A percentile compares a stretch with the other conserved stretches of the same genome.
Conservation (phyloP, 2,113 vertebrate genomes). For the Protobothrops mucrosquamatus region DNA sequence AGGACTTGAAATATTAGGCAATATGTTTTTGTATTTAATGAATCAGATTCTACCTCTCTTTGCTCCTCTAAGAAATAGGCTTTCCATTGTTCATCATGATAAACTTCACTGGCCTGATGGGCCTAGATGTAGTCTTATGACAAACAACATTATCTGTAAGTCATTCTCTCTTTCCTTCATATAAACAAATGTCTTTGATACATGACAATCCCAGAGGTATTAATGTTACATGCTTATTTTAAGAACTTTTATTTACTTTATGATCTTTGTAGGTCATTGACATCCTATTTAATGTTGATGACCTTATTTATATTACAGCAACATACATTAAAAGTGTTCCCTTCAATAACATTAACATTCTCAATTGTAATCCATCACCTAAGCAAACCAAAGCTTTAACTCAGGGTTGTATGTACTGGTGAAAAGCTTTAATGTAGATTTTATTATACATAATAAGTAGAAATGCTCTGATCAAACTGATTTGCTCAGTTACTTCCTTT, state of each 20-base stretch:
- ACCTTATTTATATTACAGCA: conserved; percentile 81
- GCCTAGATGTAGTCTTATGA: conserved; percentile 63
- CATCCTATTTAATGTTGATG: conserved; percentile 83
- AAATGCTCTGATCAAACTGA: conserved; percentile 77
- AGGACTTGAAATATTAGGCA: background rate
- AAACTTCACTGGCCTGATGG: conserved; percentile 54
- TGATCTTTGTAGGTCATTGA: conserved; percentile 84
- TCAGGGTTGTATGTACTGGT: conserved; percentile 69
- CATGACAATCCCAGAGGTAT: conserved; percentile 67
- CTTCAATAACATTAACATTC: conserved; percentile 85
- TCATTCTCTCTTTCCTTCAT: conserved; percentile 72
- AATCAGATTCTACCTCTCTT: rapidly evolving
- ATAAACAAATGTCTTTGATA: conserved; percentile 76
- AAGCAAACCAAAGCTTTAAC: conserved; percentile 78
- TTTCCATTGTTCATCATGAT: conserved; percentile 27
- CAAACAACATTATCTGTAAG: conserved; percentile 68
- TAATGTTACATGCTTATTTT: conserved; percentile 81
- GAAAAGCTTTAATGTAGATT: conserved; percentile 81
- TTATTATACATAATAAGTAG: conserved; percentile 66
- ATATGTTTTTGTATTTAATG: background rate
- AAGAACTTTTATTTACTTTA: conserved; percentile 86
- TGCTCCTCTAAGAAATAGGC: conserved; percentile 43
- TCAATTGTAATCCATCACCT: conserved; percentile 80
- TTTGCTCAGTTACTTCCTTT: conserved; percentile 71
- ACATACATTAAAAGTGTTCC: conserved; percentile 85